Conservation (phyloP, 2,888 invertebrate species). For the Tipula vernalis region DNA sequence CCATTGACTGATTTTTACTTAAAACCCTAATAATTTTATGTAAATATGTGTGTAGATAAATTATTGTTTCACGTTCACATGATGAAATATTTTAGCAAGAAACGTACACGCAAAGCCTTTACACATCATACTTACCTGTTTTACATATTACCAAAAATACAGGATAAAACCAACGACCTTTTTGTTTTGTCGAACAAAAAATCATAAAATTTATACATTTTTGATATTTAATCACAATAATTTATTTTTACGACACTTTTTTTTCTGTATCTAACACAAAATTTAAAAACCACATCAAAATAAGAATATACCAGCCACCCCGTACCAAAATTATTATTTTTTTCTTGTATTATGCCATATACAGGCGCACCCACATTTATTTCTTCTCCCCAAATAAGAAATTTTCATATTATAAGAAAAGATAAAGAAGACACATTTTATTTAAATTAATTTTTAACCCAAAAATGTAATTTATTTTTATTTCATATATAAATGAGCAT, state of each 20-base stretch:
- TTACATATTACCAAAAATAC: background rate
- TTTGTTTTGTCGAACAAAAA: background rate
- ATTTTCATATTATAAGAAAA: background rate
- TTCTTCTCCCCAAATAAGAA: background rate
- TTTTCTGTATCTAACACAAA: background rate
- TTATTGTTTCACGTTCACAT: background rate
- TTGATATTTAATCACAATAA: background rate
- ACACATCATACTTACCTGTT: background rate
- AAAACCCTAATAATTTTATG: background rate
- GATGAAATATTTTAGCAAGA: background rate
- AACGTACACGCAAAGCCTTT: background rate
- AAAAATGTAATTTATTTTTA: background rate
- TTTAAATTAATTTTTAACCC: constrained; percentile 4
- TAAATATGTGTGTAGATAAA: background rate
- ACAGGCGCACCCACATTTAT: background rate
- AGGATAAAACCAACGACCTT: background rate
- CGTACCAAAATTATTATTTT: background rate
- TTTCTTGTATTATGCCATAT: background rate
- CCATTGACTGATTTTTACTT: background rate
- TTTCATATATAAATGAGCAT: background rate
- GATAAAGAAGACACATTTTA: background rate
- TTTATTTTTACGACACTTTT: background rate
- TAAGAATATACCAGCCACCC: background rate
- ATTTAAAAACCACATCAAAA: background rate
- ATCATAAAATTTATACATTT: background rate